Conservation (phyloP, 2,888 invertebrate species). For the Steromphala cineraria region DNA sequence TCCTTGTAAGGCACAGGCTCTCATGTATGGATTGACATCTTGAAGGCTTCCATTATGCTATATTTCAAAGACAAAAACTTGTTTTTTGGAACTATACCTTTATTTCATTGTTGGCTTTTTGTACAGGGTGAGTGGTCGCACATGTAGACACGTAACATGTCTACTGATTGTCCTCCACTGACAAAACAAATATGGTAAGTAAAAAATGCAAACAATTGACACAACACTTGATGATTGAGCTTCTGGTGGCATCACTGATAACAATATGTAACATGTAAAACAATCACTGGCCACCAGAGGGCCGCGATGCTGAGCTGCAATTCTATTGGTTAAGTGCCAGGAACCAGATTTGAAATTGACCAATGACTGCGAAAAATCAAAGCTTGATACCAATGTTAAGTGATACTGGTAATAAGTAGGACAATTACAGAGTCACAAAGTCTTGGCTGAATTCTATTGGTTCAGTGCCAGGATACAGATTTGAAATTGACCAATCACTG, state of each 20-base stretch:
- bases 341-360: background rate
- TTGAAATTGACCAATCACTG: too few relatives aligned
- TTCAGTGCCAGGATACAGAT: too few relatives aligned
- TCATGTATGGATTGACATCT: too few relatives aligned
- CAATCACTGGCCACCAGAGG: background rate
- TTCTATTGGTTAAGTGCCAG: background rate
- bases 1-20: too few relatives aligned
- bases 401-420: too few relatives aligned
- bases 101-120: background rate
- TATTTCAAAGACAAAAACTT: too few relatives aligned
- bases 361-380: background rate
- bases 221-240: conserved; percentile 10
- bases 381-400: background rate
- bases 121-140: background rate
- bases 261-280: background rate
- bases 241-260: background rate
- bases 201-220: background rate
- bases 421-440: too few relatives aligned
- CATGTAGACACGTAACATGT: background rate
- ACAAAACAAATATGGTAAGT: background rate
- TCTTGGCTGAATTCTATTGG: too few relatives aligned
- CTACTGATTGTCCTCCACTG: background rate
- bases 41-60: too few relatives aligned
- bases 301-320: background rate
- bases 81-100: background rate